A percentile compares a stretch with the other conserved stretches of the same genome.
Evolutionary conservation across 2,888 invertebrate species (phyloP).

Genomic region (Campoletis raptor): DNA sequence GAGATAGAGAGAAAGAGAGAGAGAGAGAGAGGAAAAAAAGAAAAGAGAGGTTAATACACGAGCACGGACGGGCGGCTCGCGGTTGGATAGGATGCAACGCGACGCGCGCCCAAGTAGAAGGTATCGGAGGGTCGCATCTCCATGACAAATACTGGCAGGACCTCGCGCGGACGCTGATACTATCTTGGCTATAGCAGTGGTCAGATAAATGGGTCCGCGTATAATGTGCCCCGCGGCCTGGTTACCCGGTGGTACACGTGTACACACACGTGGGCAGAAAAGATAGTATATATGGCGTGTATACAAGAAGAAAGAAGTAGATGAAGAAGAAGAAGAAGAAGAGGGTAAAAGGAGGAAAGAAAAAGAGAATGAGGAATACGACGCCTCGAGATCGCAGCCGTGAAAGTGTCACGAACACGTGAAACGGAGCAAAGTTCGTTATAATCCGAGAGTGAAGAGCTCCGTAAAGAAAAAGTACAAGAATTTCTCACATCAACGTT

Average conservation of each 20-base stretch:
- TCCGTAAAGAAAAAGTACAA: not conserved
- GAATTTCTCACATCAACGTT: not conserved
- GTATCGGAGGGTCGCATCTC: constrained; percentile 82
- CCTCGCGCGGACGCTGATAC: constrained; percentile 83
- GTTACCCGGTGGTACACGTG: constrained; percentile 65
- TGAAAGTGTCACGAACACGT: constrained; percentile 47
- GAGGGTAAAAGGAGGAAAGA: not conserved
- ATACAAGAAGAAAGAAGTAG: constrained; percentile 4
- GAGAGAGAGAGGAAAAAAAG: not conserved
- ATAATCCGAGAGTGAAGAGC: not conserved
- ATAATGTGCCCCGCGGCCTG: constrained; percentile 75
- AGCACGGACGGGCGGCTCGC: constrained; percentile 54
- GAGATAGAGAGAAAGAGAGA: constrained; percentile 69
- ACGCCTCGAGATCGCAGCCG: constrained; percentile 41
- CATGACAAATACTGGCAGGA: constrained; percentile 84
- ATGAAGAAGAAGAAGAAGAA: not conserved
- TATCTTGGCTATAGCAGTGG: constrained; percentile 79
- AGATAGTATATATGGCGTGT: constrained; percentile 56
- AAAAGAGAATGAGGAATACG: constrained; percentile 48
- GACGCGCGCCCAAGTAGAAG: constrained; percentile 74
- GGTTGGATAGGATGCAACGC: constrained; percentile 60
- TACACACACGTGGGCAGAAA: constrained; percentile 63
- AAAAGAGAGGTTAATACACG: constrained; percentile 55
- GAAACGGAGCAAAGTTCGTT: not conserved
- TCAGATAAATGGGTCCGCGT: constrained; percentile 82